Conservation (phyloP, 2,888 invertebrate genomes). For the Epinotia demarniana region DNA sequence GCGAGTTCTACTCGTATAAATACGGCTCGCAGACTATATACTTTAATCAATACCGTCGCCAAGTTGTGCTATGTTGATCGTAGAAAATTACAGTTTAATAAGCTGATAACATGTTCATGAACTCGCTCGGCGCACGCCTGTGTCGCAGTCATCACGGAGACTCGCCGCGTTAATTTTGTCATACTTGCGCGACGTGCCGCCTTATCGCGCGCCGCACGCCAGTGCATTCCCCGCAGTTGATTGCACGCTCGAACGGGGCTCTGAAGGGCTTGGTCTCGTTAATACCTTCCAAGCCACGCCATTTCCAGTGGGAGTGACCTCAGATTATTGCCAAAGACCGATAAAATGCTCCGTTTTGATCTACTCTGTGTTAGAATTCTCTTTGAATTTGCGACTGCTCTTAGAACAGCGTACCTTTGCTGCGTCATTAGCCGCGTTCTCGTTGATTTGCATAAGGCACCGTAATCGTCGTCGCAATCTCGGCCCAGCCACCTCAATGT, state of each 20-base stretch:
- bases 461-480: conserved; percentile 32
- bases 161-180: conserved; percentile 31
- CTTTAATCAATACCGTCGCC: no score
- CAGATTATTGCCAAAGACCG: not conserved
- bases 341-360: not conserved
- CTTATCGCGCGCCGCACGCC: conserved; percentile 32
- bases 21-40: not conserved
- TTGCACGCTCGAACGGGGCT: conserved; percentile 14
- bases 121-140: conserved; percentile 8
- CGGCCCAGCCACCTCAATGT: conserved; percentile 22
- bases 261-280: not conserved
- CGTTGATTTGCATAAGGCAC: conserved; percentile 35
- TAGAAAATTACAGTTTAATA: no score
- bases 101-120: conserved; percentile 4
- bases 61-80: no score
- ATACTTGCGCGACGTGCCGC: conserved; percentile 24
- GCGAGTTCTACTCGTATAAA: no score
- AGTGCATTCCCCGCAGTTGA: conserved; percentile 32
- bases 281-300: not conserved
- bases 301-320: not conserved
- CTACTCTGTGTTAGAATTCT: not conserved
- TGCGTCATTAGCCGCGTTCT: conserved; percentile 32
- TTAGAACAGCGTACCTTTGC: conserved; percentile 18
- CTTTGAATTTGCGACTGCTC: conserved; percentile 11
- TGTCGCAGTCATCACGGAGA: not conserved